Conservation (phyloP, 2,888 invertebrate species). For the Cinara cedri region DNA sequence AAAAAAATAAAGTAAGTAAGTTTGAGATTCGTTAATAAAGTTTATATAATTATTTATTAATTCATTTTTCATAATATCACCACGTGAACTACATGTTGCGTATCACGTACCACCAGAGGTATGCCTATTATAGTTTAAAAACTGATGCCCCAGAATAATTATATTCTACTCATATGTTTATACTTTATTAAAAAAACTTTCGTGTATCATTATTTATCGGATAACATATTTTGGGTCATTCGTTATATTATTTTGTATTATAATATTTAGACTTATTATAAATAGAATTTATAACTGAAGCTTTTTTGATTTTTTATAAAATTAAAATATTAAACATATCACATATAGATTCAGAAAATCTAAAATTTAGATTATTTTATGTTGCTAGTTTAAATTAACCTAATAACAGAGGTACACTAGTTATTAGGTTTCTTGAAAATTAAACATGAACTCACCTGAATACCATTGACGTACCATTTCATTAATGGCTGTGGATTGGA, state of each 20-base stretch:
- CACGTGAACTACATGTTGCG: no score
- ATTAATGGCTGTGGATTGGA: conserved; percentile 58
- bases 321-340: not conserved
- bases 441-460: conserved; percentile 54
- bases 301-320: not conserved
- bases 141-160: not conserved
- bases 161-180: not conserved
- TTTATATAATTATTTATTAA: no score
- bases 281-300: not conserved
- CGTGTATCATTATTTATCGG: not conserved
- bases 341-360: not conserved
- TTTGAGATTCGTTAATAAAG: no score
- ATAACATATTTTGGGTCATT: no score
- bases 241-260: no score
- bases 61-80: no score
- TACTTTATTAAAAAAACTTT: no score
- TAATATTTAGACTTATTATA: not conserved
- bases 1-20: no score
- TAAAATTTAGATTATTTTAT: not conserved
- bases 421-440: not conserved
- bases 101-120: no score
- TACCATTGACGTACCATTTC: conserved; percentile 58
- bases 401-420: not conserved
- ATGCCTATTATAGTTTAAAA: no score
- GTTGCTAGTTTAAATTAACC: not conserved